Conservation (phyloP, 2,797 vertebrate genomes). For the Echiichthys vipera region DNA sequence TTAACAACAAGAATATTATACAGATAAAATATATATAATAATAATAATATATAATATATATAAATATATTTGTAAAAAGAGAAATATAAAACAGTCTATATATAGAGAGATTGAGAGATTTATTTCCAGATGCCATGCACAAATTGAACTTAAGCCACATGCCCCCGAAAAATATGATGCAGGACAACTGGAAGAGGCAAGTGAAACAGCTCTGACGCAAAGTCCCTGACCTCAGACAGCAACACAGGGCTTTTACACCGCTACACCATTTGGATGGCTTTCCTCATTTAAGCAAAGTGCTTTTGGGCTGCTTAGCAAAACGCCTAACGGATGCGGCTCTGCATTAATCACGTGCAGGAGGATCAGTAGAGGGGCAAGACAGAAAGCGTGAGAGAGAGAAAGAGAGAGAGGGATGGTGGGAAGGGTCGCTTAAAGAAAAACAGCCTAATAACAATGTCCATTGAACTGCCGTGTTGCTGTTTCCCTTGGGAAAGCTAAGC, state of each 20-base stretch:
- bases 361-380: constrained; percentile 30
- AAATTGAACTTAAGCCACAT: constrained; percentile 6
- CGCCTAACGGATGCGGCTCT: constrained; percentile 23
- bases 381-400: neutral
- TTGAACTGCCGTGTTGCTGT: constrained; percentile 56
- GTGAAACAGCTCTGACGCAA: constrained; percentile 1
- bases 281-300: constrained; percentile 59
- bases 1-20: too few relatives aligned
- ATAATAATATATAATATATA: too few relatives aligned
- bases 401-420: neutral
- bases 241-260: constrained; percentile 1
- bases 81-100: too few relatives aligned
- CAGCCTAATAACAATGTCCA: constrained; percentile 74
- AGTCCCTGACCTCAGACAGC: constrained; percentile 33
- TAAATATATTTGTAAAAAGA: too few relatives aligned
- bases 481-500: constrained; percentile 72
- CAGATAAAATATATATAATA: too few relatives aligned
- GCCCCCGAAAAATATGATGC: neutral
- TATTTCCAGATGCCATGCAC: constrained; percentile 21
- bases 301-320: constrained; percentile 59
- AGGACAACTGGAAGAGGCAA: neutral
- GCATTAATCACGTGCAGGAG: constrained; percentile 63
- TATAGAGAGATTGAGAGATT: constrained; percentile 9
- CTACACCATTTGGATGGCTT: constrained; percentile 39
- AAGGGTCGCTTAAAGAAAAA: constrained; percentile 57